Conservation (phyloP, 2,797 vertebrate genomes). For the Ctenochaetus hawaiiensis region DNA sequence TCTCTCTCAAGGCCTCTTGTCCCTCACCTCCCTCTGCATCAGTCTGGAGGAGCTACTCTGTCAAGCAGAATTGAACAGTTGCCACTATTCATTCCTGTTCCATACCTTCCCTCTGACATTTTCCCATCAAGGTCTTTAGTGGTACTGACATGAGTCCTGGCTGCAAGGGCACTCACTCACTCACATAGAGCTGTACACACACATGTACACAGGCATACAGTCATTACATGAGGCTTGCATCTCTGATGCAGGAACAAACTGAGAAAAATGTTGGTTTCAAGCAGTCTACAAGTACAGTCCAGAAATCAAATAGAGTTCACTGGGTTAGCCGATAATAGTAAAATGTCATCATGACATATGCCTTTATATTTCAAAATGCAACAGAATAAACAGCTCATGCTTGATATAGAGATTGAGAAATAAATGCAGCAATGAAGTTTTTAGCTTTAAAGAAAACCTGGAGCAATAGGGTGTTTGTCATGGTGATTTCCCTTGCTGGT, state of each 20-base stretch:
- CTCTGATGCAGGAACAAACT: constrained; percentile 18
- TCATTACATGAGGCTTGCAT: constrained; percentile 26
- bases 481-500: constrained; percentile 58
- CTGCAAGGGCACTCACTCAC: background rate
- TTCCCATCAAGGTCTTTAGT: constrained; percentile 45
- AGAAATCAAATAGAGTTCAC: constrained; percentile 16
- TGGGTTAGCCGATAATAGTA: constrained; percentile 2
- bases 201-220: constrained; percentile 2
- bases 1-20: constrained; percentile 6
- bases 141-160: constrained; percentile 20
- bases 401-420: constrained; percentile 28
- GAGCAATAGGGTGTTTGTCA: constrained; percentile 29
- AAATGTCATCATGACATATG: constrained; percentile 16
- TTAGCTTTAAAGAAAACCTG: constrained; percentile 48
- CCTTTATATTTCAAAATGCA: constrained; percentile 36
- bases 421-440: constrained; percentile 31
- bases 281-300: constrained; percentile 5
- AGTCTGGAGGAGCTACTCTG: constrained; percentile 12
- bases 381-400: constrained; percentile 41
- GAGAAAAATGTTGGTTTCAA: constrained; percentile 48
- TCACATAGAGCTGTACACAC: background rate
- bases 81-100: constrained; percentile 33
- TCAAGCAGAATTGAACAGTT: constrained; percentile 26
- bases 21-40: constrained; percentile 22
- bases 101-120: constrained; percentile 45